These are phyloP conservation scores for Podarcis raffonei DNA, from an alignment of 2,113 vertebrate genomes.

Conservation along the genomic window DNA sequence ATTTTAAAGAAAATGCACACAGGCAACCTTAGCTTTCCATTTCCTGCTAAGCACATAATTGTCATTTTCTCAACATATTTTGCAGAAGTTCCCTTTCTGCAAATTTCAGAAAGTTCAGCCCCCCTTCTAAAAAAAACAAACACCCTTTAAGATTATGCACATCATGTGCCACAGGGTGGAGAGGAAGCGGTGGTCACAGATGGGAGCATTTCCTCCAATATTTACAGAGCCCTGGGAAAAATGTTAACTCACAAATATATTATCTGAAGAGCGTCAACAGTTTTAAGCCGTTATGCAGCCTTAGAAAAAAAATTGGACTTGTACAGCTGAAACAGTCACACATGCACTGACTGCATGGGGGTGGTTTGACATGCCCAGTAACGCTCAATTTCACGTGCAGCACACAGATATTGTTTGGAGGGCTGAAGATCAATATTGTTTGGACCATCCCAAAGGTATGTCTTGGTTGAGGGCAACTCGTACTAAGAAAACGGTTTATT, in stretches of 20 bases:
- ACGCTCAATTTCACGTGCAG: neutral
- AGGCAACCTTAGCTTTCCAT: constrained; percentile 3
- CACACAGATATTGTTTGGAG: neutral
- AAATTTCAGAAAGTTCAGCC: neutral
- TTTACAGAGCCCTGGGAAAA: neutral
- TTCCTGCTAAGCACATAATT: constrained; percentile 20
- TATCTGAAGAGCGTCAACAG: neutral
- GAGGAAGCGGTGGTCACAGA: neutral
- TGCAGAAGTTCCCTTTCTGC: neutral
- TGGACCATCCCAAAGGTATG: neutral
- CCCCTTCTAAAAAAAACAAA: neutral
- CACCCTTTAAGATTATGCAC: neutral
- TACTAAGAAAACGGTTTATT: neutral
- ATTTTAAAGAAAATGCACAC: neutral
- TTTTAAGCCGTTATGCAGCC: neutral
- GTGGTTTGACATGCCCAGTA: neutral
- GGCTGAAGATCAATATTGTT: neutral
- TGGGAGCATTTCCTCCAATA: neutral
- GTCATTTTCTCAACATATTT: neutral
- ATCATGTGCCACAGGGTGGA: neutral
- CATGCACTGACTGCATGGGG: neutral
- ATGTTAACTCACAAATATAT: neutral
- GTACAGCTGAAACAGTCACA: neutral
- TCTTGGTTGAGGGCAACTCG: neutral
- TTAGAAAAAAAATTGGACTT: neutral